Conservation (phyloP, 2,113 vertebrate species). For the Pitta sordida region DNA sequence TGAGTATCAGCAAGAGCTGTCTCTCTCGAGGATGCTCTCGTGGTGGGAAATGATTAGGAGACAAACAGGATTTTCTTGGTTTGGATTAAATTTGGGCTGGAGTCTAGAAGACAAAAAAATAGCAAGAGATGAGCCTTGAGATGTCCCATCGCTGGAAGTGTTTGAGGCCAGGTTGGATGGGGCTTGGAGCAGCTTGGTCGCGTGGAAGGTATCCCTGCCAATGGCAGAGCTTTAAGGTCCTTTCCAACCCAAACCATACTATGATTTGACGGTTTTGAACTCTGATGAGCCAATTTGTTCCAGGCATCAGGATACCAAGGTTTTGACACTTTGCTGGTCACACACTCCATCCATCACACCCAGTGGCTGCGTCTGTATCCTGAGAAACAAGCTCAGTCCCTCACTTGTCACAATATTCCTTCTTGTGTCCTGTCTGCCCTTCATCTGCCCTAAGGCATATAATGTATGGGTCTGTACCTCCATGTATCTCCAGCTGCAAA, state of each 20-base stretch:
- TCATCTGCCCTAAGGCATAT: not conserved
- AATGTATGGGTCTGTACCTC: not conserved
- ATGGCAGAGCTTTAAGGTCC: not conserved
- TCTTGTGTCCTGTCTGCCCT: not conserved
- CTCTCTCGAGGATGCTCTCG: not conserved
- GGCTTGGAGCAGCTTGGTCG: not conserved
- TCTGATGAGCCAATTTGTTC: not conserved
- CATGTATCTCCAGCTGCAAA: not conserved
- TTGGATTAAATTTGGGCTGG: not conserved
- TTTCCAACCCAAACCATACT: not conserved
- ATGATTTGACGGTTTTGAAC: not conserved
- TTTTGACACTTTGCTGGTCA: not conserved
- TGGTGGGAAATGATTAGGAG: not conserved
- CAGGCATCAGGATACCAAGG: not conserved
- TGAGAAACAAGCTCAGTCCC: not conserved
- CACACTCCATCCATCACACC: not conserved
- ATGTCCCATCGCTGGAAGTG: not conserved
- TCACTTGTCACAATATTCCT: not conserved
- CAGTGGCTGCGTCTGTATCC: not conserved
- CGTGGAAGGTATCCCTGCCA: not conserved
- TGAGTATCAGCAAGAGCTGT: not conserved
- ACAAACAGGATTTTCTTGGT: not conserved
- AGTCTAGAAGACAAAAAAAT: not conserved
- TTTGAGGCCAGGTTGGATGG: fast-evolving
- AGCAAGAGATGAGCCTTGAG: not conserved